Conservation (phyloP, 1,140 invertebrate genomes). For the Choristoneura fumiferana region DNA sequence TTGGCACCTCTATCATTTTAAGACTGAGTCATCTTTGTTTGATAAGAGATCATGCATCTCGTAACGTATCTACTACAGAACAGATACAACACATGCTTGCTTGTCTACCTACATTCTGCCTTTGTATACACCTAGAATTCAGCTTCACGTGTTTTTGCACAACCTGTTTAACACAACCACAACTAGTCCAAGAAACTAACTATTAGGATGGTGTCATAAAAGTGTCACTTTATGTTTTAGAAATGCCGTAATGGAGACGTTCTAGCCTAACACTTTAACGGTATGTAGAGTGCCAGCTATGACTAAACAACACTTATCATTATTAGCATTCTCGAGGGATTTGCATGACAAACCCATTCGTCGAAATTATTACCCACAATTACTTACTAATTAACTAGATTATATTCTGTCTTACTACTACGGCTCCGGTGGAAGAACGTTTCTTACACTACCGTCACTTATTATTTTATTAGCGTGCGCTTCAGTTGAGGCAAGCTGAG, state of each 20-base stretch:
- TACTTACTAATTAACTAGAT: neutral
- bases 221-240: no score
- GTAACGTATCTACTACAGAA: neutral
- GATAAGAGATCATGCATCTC: neutral
- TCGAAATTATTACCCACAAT: constrained; percentile 1
- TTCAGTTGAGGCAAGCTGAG: no score
- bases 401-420: neutral
- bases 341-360: constrained; percentile 13
- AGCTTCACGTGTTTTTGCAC: no score
- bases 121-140: neutral
- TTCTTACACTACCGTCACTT: no score
- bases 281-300: no score
- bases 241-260: no score
- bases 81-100: neutral
- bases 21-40: constrained; percentile 5
- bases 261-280: no score
- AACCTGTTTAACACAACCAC: no score
- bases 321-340: neutral
- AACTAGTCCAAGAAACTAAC: no score
- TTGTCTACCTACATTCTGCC: neutral
- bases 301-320: neutral
- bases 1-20: constrained; percentile 2
- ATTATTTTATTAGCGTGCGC: no score
- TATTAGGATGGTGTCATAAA: no score
- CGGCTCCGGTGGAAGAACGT: no score